These are phyloP conservation scores for Rhinichthys osculus DNA, from an alignment of 2,797 vertebrate genomes.

Conservation along the genomic window DNA sequence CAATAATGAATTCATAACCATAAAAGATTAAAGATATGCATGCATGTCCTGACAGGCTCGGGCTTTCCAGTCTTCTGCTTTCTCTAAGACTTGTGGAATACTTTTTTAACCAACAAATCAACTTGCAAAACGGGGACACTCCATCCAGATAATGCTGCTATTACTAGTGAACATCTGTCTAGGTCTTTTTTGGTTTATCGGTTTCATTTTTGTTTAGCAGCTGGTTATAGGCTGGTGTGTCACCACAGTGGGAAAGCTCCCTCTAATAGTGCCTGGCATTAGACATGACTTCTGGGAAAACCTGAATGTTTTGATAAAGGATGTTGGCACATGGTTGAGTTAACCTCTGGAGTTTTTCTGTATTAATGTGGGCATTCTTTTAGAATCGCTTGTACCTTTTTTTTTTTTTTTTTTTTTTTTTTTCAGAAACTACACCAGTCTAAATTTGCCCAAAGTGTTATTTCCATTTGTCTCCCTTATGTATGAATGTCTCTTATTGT, in stretches of 20 bases:
- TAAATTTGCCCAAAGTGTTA: background rate
- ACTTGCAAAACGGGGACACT: constrained; percentile 35
- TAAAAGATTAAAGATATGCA: background rate
- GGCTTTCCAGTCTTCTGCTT: constrained; percentile 32
- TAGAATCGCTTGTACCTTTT: background rate
- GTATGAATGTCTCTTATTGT: background rate
- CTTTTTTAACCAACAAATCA: background rate
- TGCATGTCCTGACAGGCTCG: background rate
- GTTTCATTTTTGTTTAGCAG: constrained; percentile 21
- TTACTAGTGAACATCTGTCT: background rate
- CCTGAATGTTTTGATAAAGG: background rate
- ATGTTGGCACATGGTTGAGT: background rate
- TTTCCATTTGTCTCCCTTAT: background rate
- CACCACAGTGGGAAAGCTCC: constrained; percentile 22
- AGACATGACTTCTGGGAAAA: background rate
- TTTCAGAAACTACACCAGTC: background rate
- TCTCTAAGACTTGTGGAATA: background rate
- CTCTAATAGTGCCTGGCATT: background rate
- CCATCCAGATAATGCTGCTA: constrained; percentile 10
- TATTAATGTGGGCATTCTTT: background rate
- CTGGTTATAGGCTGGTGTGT: background rate
- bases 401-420: background rate
- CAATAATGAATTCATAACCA: background rate
- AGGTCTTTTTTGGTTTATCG: background rate
- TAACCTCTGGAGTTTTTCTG: constrained; percentile 3